These are phyloP conservation scores for Neodontobutis hainanensis DNA, from an alignment of 2,113 vertebrate species.

Conservation along the genomic window DNA sequence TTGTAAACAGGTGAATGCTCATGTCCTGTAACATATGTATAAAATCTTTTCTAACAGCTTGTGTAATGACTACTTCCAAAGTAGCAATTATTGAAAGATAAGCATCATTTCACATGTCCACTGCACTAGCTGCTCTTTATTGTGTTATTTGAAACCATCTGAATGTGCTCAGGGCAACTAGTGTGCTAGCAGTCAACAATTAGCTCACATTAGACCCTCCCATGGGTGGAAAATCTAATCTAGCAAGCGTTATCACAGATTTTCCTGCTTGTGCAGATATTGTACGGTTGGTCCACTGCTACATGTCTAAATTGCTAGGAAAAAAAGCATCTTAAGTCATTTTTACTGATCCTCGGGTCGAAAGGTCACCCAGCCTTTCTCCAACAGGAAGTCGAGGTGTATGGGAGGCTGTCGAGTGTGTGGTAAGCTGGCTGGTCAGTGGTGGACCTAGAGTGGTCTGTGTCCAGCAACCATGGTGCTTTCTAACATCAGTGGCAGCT, in stretches of 20 bases:
- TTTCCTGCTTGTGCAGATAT: slow-evolving; percentile 45
- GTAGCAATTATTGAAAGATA: slow-evolving; percentile 2
- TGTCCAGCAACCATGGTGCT: slow-evolving; percentile 69
- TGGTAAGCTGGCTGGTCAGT: slow-evolving; percentile 77
- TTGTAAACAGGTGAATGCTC: too few relatives aligned
- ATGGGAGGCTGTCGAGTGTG: slow-evolving; percentile 68
- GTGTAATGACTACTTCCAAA: slow-evolving; percentile 3
- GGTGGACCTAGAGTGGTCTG: slow-evolving; percentile 72
- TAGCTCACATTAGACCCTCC: slow-evolving; percentile 65
- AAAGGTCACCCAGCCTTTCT: slow-evolving; percentile 43
- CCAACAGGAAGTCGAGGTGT: slow-evolving; percentile 64
- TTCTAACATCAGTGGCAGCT: slow-evolving; percentile 71
- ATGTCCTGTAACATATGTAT: too few relatives aligned
- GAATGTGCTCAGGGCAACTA: slow-evolving; percentile 59
- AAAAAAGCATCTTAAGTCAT: slow-evolving; percentile 51
- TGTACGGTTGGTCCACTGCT: slow-evolving; percentile 1
- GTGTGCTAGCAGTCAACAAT: slow-evolving; percentile 67
- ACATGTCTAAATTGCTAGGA: neutral
- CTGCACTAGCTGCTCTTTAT: slow-evolving; percentile 31
- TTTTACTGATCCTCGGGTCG: slow-evolving; percentile 45
- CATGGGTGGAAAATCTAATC: slow-evolving; percentile 70
- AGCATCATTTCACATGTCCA: slow-evolving; percentile 41
- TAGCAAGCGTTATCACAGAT: slow-evolving; percentile 48
- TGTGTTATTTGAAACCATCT: slow-evolving; percentile 70
- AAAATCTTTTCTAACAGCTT: neutral